Conservation (phyloP, 2,797 vertebrate species). For the Gymnopithys bicolor region DNA sequence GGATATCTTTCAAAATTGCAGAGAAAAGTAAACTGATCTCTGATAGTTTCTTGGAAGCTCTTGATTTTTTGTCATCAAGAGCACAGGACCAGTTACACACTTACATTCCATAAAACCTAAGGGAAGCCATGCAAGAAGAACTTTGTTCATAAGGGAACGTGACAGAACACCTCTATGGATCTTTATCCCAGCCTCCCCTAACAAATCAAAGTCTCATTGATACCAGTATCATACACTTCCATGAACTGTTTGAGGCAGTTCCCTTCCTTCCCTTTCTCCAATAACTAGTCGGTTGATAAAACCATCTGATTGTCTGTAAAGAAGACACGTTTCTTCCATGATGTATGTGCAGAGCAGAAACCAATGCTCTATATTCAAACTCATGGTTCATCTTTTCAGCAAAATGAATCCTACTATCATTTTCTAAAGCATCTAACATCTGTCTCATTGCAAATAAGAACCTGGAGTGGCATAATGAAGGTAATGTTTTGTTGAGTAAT, state of each 20-base stretch:
- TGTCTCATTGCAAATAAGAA: neutral
- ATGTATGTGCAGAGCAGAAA: neutral
- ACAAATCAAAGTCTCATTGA: neutral
- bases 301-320: neutral
- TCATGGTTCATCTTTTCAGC: neutral
- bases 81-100: neutral
- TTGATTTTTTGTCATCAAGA: neutral
- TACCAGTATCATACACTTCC: neutral
- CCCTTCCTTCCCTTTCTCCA: neutral
- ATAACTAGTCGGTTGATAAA: neutral
- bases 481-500: neutral
- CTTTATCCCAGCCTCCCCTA: neutral
- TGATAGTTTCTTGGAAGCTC: neutral
- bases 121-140: neutral
- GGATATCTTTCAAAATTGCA: neutral
- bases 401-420: neutral
- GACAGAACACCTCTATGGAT: neutral
- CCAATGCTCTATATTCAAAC: neutral
- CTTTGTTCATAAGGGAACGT: rapidly evolving
- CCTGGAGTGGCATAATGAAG: neutral
- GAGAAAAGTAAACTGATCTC: neutral
- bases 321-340: neutral
- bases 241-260: neutral
- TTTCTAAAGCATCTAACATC: neutral
- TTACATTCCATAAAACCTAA: neutral